A percentile compares a stretch with the other conserved stretches of the same genome.
phyloP scores from a whole-genome alignment of 2,888 invertebrate genomes.

The Conops quadrifasciatus region DNA sequence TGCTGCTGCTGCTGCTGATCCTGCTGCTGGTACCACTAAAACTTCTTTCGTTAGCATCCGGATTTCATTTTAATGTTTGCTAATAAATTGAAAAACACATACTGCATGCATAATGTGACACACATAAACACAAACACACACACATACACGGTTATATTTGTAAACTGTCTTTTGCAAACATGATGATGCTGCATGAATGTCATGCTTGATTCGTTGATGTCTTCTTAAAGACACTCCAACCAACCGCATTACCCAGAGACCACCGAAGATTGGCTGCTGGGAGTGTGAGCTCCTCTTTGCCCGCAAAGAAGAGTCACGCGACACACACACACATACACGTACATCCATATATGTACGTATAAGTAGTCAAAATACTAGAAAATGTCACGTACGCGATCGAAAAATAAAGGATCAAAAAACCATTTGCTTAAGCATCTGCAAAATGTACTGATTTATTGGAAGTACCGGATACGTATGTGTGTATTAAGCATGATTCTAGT shows the following conservation, averaged over 20 bases:
- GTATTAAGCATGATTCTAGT: neutral
- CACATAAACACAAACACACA: neutral
- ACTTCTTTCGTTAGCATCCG: constrained; percentile 16
- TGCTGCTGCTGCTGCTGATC: neutral
- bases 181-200: too few species aligned
- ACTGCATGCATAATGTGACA: constrained; percentile 29
- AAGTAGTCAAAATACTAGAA: constrained; percentile 14
- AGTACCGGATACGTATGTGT: neutral
- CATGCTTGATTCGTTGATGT: too few species aligned
- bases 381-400: constrained; percentile 58
- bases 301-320: too few species aligned
- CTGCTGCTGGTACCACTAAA: neutral
- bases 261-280: too few species aligned
- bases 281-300: too few species aligned
- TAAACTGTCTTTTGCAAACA: too few species aligned
- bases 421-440: constrained; percentile 58
- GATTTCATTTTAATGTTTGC: constrained; percentile 34
- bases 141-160: neutral
- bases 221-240: too few species aligned
- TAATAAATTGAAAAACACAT: constrained; percentile 52
- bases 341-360: neutral
- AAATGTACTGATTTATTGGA: constrained; percentile 57
- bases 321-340: neutral
- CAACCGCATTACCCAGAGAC: too few species aligned
- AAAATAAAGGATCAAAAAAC: constrained; percentile 59